These are phyloP conservation scores for Rhabdomys dilectus DNA, from an alignment of 2,113 vertebrate species.

Conservation along the genomic window DNA sequence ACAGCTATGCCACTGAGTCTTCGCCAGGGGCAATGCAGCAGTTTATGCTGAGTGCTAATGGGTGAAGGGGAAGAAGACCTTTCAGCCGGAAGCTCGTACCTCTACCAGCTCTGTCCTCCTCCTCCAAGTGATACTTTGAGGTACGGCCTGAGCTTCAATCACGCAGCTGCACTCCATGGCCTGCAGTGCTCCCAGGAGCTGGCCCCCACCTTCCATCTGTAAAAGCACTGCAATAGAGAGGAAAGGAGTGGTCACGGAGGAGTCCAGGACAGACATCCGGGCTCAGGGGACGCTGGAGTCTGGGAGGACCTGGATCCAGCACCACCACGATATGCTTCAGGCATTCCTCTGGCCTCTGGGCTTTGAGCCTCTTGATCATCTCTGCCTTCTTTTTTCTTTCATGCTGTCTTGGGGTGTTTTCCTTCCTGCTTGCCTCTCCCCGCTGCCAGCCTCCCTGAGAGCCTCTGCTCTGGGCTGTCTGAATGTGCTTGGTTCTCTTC, in stretches of 20 bases:
- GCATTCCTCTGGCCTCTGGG: constrained; percentile 91
- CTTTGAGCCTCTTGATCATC: constrained; percentile 84
- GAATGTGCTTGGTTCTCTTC: constrained; percentile 79
- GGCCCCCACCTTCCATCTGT: constrained; percentile 91
- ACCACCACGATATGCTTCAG: constrained; percentile 90
- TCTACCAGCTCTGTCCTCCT: constrained; percentile 85
- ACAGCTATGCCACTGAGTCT: neutral
- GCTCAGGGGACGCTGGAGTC: neutral
- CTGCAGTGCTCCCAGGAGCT: constrained; percentile 91
- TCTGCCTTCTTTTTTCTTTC: constrained; percentile 86
- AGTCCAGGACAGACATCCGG: neutral
- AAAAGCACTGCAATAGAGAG: constrained; percentile 88
- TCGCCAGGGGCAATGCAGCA: neutral
- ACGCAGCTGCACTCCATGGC: constrained; percentile 90
- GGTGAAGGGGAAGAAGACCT: neutral
- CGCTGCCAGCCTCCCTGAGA: constrained; percentile 74
- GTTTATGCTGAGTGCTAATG: neutral
- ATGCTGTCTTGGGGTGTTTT: constrained; percentile 71
- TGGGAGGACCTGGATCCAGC: constrained; percentile 91
- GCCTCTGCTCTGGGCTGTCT: constrained; percentile 76
- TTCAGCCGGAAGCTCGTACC: constrained; percentile 76
- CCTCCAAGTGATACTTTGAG: constrained; percentile 92
- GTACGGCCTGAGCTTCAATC: constrained; percentile 90
- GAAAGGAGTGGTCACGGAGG: constrained; percentile 42
- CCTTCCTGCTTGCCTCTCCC: constrained; percentile 78